A percentile compares a stretch with the other conserved stretches of the same genome.
These are phyloP conservation scores for Toxotes chatareus DNA, from an alignment of 2,113 vertebrate genomes.

Conservation along the genomic window DNA sequence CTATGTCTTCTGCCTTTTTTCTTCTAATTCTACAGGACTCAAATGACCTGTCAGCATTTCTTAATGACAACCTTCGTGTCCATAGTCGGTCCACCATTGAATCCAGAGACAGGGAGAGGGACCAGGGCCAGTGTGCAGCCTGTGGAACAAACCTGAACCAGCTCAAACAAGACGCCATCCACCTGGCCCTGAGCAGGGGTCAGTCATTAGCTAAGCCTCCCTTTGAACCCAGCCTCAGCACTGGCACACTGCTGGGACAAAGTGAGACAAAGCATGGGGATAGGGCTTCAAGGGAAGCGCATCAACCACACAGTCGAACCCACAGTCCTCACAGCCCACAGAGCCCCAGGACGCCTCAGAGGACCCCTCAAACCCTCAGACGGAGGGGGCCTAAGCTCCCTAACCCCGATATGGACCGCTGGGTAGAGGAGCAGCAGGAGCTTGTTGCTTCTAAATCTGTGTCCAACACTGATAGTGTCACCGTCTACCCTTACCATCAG, in stretches of 20 bases:
- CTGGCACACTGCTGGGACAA: conserved; percentile 50
- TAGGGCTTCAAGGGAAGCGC: conserved; percentile 49
- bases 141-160: conserved; percentile 92
- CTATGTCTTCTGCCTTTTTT: background rate
- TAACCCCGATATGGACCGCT: conserved; percentile 87
- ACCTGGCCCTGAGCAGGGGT: conserved; percentile 89
- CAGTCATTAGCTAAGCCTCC: conserved; percentile 70
- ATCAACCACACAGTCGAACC: conserved; percentile 50
- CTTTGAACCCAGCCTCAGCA: conserved; percentile 49
- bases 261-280: conserved; percentile 60
- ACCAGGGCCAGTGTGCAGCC: conserved; percentile 90
- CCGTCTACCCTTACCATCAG: conserved; percentile 89
- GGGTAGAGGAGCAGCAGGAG: conserved; percentile 92
- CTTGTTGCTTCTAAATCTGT: conserved; percentile 84
- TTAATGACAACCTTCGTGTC: conserved; percentile 92
- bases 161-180: conserved; percentile 94
- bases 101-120: conserved; percentile 89
- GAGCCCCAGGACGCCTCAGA: conserved; percentile 82
- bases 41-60: conserved; percentile 75
- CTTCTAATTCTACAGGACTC: conserved; percentile 61
- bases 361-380: conserved; percentile 78
- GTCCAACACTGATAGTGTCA: conserved; percentile 88
- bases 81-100: conserved; percentile 86
- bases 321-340: conserved; percentile 67
- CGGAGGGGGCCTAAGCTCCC: conserved; percentile 86